Conservation (phyloP, 2,888 invertebrate species). For the Taphrorychus bicolor region DNA sequence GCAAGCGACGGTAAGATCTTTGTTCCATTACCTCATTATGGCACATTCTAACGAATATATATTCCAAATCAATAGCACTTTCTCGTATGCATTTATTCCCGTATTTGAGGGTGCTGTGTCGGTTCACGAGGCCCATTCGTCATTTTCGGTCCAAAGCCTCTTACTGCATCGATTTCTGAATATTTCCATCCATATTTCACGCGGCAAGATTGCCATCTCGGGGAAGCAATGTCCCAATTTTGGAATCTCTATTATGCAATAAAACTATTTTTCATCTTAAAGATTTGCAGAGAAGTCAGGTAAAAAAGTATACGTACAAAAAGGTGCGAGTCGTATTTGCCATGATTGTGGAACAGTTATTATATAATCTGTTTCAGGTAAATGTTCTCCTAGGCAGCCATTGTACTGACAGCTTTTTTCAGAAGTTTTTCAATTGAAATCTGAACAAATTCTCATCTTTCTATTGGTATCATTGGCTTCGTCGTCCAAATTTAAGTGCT, state of each 20-base stretch:
- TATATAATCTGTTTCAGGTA: too few relatives aligned
- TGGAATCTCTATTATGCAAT: neutral
- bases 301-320: too few relatives aligned
- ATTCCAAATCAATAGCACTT: constrained; percentile 1
- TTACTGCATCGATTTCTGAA: constrained; percentile 25
- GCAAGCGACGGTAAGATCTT: too few relatives aligned
- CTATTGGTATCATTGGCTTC: too few relatives aligned
- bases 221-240: neutral
- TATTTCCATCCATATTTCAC: constrained; percentile 11
- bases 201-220: neutral
- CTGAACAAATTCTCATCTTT: too few relatives aligned
- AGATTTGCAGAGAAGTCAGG: neutral
- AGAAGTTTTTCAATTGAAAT: too few relatives aligned
- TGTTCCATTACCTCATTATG: too few relatives aligned
- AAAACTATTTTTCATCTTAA: neutral
- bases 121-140: constrained; percentile 33
- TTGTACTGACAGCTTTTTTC: too few relatives aligned
- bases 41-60: neutral
- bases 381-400: too few relatives aligned
- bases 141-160: constrained; percentile 35
- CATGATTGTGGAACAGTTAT: too few relatives aligned
- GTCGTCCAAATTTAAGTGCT: too few relatives aligned
- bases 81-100: constrained; percentile 26
- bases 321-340: too few relatives aligned
- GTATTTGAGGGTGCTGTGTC: constrained; percentile 14